Evolutionary conservation across 2,113 vertebrate species (phyloP), one percentile per base, ranked within the genome.

Genomic region (Beaufortia kweichowensis): DNA sequence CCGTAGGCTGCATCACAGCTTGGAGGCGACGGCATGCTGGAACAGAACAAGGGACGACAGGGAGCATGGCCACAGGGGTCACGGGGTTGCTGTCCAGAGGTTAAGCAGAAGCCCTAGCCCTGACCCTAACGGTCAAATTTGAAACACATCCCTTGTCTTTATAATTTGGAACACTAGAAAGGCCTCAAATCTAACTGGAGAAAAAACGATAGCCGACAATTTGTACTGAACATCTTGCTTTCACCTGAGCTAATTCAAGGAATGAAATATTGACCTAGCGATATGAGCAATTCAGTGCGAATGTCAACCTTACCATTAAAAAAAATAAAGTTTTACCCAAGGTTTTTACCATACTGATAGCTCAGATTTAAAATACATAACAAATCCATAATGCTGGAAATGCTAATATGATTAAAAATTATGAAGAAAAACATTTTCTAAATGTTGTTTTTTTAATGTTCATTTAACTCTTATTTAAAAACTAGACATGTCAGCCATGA

Each of bases 211-310:
- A 59, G 63, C 43, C 29, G 65, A 63, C 68, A 28, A 2, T 12
- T 39, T 29, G 33, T 57, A 81, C 68, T 71, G 78, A 79, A 80
- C 50, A n/a, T 15, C 19, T 78, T 46, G 59, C 70, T 69, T 55
- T 77, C 75, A 64, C 71, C 55, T 26, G 24, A 65, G 59, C 79
- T 82, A 66, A 80, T 62, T 70, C 77, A 86, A 68, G 29, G 43
- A 31, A 48, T 70, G 76, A 81, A 84, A 82, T 76, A 77, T 69
- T 77, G 53, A 61, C 72, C 59, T 48, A 81, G 76, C 33, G 60
- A n/a, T n/a, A n/a, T n/a, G n/a, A n/a, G n/a, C n/a, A n/a, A n/a
- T n/a, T n/a, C n/a, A n/a, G n/a, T n/a, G n/a, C n/a, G n/a, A n/a
- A n/a, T n/a, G n/a, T n/a, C n/a, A n/a, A n/a, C n/a, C n/a, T n/a